Percentiles rank a stretch among this genome's conserved stretches.
phyloP scores from a whole-genome alignment of 2,113 vertebrate species.

The Odobenus rosmarus region DNA sequence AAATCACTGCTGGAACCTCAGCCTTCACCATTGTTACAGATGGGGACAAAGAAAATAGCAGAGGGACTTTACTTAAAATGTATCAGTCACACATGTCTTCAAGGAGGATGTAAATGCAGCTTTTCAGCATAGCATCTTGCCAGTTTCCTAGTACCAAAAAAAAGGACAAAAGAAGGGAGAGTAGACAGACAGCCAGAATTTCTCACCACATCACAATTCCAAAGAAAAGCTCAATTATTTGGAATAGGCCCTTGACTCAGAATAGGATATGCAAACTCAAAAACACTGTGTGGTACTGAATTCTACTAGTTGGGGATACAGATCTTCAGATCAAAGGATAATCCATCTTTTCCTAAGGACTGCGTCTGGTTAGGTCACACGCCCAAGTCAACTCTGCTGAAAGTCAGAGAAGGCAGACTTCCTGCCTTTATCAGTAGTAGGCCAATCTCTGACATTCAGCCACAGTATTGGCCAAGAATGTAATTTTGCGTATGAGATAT shows the following conservation, averaged over 20 bases:
- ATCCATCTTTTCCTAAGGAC: background rate
- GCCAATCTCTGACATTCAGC: background rate
- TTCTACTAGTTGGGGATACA: background rate
- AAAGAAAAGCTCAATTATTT: background rate
- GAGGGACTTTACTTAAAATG: background rate
- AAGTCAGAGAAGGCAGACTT: background rate
- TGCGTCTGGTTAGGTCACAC: background rate
- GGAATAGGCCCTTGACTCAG: background rate
- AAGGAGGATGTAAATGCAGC: background rate
- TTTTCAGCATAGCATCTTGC: background rate
- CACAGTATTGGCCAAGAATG: background rate
- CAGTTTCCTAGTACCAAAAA: background rate
- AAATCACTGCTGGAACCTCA: background rate
- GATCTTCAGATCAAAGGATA: background rate
- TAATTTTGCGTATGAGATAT: background rate
- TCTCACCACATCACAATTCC: background rate
- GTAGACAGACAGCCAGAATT: background rate
- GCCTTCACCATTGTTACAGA: background rate
- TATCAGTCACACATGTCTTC: background rate
- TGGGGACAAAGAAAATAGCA: background rate
- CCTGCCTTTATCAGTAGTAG: background rate
- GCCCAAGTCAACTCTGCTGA: background rate
- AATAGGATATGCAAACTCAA: background rate
- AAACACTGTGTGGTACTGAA: background rate
- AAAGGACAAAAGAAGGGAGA: background rate